Evolutionary conservation across 2,113 vertebrate genomes (phyloP).

Genomic region (Neotoma lepida): DNA sequence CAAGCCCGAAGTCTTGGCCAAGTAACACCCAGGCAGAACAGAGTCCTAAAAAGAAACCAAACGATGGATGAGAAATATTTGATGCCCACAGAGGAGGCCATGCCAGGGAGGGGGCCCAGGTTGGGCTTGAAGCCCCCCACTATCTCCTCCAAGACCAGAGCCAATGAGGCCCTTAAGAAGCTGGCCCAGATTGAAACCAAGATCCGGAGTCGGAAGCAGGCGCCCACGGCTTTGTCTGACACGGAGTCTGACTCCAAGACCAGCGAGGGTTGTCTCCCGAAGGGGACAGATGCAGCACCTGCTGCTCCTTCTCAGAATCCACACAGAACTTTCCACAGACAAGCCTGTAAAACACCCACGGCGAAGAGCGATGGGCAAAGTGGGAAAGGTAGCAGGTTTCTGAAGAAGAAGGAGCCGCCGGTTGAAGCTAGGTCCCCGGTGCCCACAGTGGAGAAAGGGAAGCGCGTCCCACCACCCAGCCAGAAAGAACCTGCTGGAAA

Average conservation of each 20-base stretch:
- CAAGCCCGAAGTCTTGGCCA: not conserved
- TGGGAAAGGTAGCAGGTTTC: slow-evolving; percentile 75
- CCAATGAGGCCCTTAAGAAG: slow-evolving; percentile 79
- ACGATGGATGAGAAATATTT: not conserved
- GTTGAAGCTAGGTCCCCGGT: accelerated
- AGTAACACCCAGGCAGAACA: not conserved
- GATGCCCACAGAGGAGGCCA: accelerated
- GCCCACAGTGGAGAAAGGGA: not conserved
- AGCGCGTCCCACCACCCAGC: not conserved
- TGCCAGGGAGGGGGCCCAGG: accelerated
- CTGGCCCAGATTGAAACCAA: slow-evolving; percentile 86
- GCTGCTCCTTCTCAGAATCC: not conserved
- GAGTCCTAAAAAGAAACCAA: slow-evolving; percentile 87
- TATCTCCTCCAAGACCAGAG: slow-evolving; percentile 8
- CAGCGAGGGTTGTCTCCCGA: accelerated
- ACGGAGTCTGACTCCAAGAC: not conserved
- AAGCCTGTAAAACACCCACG: not conserved
- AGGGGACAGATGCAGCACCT: accelerated
- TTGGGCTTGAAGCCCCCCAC: accelerated
- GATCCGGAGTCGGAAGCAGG: slow-evolving; percentile 78
- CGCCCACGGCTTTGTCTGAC: not conserved
- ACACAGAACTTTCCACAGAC: not conserved
- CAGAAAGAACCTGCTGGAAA: not conserved
- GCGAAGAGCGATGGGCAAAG: slow-evolving; percentile 39
- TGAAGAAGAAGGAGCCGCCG: slow-evolving; percentile 74